Conservation (phyloP, 2,797 vertebrate species). For the Hephaestus fuliginosus region DNA sequence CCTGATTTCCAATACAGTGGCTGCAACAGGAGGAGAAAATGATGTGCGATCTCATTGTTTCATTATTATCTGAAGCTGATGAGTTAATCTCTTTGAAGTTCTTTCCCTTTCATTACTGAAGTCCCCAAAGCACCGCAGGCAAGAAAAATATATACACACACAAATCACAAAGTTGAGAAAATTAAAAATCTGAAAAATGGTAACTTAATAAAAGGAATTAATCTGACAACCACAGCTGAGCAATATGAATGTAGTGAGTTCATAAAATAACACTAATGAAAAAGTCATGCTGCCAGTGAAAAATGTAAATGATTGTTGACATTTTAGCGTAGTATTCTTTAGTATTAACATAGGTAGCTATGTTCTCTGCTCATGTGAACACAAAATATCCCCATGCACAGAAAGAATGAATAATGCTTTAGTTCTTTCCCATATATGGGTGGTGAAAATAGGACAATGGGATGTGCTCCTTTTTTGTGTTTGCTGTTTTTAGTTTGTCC, state of each 20-base stretch:
- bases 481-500: neutral
- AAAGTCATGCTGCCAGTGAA: slow-evolving; percentile 16
- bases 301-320: slow-evolving; percentile 24
- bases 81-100: slow-evolving; percentile 83
- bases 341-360: slow-evolving; percentile 1
- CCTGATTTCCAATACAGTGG: slow-evolving; percentile 63
- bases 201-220: slow-evolving; percentile 57
- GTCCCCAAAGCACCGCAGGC: slow-evolving; percentile 58
- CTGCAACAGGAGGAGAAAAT: slow-evolving; percentile 55
- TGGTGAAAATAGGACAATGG: too few species aligned
- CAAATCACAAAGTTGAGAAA: slow-evolving; percentile 68
- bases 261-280: slow-evolving; percentile 45
- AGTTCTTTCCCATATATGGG: neutral
- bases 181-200: slow-evolving; percentile 55
- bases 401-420: neutral
- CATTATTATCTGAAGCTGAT: slow-evolving; percentile 79
- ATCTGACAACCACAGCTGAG: slow-evolving; percentile 41
- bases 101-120: slow-evolving; percentile 81
- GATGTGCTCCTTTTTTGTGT: neutral
- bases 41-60: slow-evolving; percentile 74
- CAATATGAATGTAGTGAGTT: slow-evolving; percentile 1
- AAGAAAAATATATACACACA: slow-evolving; percentile 61
- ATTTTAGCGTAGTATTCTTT: slow-evolving; percentile 14
- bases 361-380: neutral
- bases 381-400: neutral